Evolutionary conservation across 2,797 vertebrate species (phyloP).

Genomic region (Carduelis carduelis): DNA sequence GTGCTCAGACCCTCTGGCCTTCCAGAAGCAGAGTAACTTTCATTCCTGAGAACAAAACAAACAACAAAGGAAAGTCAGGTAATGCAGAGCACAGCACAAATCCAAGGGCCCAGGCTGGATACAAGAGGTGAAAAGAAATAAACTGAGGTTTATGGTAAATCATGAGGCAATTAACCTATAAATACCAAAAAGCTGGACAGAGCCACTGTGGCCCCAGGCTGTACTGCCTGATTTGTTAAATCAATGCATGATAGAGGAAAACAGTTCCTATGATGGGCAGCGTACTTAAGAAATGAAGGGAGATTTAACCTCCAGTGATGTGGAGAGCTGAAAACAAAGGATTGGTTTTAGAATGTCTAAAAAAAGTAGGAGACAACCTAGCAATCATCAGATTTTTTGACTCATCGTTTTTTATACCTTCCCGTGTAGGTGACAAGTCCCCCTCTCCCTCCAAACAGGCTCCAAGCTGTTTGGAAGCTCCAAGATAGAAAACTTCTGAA

Average conservation of each 20-base stretch:
- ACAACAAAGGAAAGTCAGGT: neutral
- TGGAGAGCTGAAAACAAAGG: neutral
- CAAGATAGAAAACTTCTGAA: neutral
- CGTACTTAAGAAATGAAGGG: neutral
- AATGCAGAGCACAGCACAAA: conserved; percentile 40
- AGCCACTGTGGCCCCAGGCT: neutral
- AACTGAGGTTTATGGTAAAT: conserved; percentile 8
- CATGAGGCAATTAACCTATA: neutral
- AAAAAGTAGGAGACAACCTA: neutral
- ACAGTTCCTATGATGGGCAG: neutral
- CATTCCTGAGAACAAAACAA: conserved; percentile 79
- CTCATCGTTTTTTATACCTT: neutral
- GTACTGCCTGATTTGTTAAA: neutral
- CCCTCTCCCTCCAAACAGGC: neutral
- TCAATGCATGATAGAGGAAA: neutral
- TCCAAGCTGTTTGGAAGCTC: neutral
- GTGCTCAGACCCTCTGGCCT: conserved; percentile 65
- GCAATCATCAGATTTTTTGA: neutral
- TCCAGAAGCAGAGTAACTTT: conserved; percentile 76
- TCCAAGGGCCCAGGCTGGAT: conserved; percentile 38
- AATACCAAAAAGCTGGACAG: neutral
- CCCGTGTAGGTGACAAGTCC: neutral
- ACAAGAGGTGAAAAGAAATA: conserved; percentile 7
- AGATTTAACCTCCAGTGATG: neutral
- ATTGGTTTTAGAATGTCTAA: neutral